Evolutionary conservation across 2,113 vertebrate genomes (phyloP), one percentile per base, ranked within the genome.

Genomic region (Eclectus roratus): DNA sequence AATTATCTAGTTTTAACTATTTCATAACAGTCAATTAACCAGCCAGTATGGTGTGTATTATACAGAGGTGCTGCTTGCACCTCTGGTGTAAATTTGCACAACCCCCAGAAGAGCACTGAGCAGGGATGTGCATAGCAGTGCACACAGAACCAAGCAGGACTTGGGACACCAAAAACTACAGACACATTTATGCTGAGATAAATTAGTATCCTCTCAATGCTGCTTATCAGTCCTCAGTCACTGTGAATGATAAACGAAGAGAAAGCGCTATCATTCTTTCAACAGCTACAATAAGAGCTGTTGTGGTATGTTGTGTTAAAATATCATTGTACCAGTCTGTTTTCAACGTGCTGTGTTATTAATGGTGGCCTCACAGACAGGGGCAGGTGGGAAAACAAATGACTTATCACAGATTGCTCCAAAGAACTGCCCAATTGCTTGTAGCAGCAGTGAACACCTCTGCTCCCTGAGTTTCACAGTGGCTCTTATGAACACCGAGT

Each of bases 231-330:
- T 53, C 69, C 37, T 80, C 58, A 23, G 17, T 68, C 60, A 35
- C 27, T 4, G 1, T 39, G 80, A 78, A 71, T 28, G n/a, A 64
- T 44, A 83, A 80, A 8, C 50, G 50, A 68, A 88, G 20, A 65
- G 53, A 44, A 41, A n/a, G 33, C 33, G 17, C 37, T 65, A 44
- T 69, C 21, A 66, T 16, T 91, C 49, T 92, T 83, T 60, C 41
- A 80, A 18, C 17, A 25, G 21, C n/a, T 91, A 23, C 65, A 46
- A 1, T 63, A 53, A 68, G 35, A 74, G 58, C 56, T 0, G 0
- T 81, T 50, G 12, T 72, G 61, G 9, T 43, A 27, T 13, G 27
- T 50, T 87, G 33, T 87, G 33, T 17, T 78, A 49, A 64, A 89
- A 89, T 68, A 74, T 10, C 17, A 19, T 39, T 63, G 25, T 47